Evolutionary conservation across 2,888 invertebrate species (phyloP), one percentile per base, ranked within the genome.

Genomic region (Hypena proboscidalis): DNA sequence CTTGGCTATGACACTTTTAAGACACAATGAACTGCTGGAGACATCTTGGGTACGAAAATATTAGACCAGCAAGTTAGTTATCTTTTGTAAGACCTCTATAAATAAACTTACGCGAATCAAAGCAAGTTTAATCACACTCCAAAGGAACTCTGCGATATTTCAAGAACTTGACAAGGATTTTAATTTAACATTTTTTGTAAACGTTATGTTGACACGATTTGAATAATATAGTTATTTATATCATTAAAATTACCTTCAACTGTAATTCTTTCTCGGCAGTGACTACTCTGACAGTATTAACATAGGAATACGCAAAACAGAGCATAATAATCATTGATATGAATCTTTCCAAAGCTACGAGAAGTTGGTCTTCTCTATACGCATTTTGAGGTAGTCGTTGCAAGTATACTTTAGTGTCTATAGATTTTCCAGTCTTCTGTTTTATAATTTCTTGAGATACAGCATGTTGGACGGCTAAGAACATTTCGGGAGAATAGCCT

Each of bases 271-370:
- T 96, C 74, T 96, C 96, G 15, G 93, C 92, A 0, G 95, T 94
- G 11, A 96, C 92, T 27, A 93, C 93, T 81, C 95, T 94, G 3
- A 95, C 95, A 13, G 95, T 96, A 70, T 95, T 96, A 9, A 96
- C 94, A 58, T 95, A 95, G 0, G 95, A 94, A 74, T 97, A 96
- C 3, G 96, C 94, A 72, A 96, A 97, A 74, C 96, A 95, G 27
- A 97, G 85, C 90, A 97, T 92, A 19, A 97, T 92, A 31, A 97
- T 94, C 69, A 97, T 90, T 0, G 97, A 95, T 53, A 97, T 92
- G 67, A 95, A 94, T 34, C 91, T 84, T 70, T 95, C 93, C 30
- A 97, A 80, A 0, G 95, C 94, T 22, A 92, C 80, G 1, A 96
- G 76, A 31, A 97, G 85, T 3, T 92, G 89, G 79, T 97, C 97